These are phyloP conservation scores for Drosophila ambigua DNA, from an alignment of 1,140 invertebrate genomes.

Conservation along the genomic window DNA sequence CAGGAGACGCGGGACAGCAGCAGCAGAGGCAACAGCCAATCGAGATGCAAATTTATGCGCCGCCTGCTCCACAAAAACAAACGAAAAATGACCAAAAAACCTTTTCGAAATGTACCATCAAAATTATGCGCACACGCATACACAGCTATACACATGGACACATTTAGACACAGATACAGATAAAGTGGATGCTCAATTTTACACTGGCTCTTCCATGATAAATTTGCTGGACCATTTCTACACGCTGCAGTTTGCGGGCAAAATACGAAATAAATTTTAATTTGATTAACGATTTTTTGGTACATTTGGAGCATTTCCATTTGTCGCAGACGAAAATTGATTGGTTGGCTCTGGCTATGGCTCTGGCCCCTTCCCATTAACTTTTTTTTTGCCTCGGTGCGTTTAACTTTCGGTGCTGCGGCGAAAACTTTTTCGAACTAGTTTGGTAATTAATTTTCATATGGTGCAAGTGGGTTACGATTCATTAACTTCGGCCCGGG, in stretches of 20 bases:
- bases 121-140: conserved; percentile 65
- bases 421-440: conserved; percentile 8
- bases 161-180: conserved; percentile 25
- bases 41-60: conserved; percentile 73
- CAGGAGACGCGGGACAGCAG: neutral
- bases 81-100: conserved; percentile 52
- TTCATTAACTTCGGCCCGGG: conserved; percentile 37
- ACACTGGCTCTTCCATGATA: conserved; percentile 29
- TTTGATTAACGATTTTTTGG: conserved; percentile 71
- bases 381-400: conserved; percentile 1
- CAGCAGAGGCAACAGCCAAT: conserved; percentile 30
- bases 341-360: conserved; percentile 17
- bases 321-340: conserved; percentile 49
- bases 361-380: neutral
- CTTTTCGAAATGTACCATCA: conserved; percentile 46
- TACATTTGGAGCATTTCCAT: conserved; percentile 43
- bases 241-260: conserved; percentile 25
- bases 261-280: conserved; percentile 65
- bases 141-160: conserved; percentile 10
- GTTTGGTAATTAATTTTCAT: conserved; percentile 54
- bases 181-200: conserved; percentile 8
- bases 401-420: no score
- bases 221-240: conserved; percentile 33
- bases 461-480: conserved; percentile 47
- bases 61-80: conserved; percentile 50